Evolutionary conservation across 2,113 vertebrate species (phyloP), one percentile per base, ranked within the genome.

Genomic region (Pedionomus torquatus): DNA sequence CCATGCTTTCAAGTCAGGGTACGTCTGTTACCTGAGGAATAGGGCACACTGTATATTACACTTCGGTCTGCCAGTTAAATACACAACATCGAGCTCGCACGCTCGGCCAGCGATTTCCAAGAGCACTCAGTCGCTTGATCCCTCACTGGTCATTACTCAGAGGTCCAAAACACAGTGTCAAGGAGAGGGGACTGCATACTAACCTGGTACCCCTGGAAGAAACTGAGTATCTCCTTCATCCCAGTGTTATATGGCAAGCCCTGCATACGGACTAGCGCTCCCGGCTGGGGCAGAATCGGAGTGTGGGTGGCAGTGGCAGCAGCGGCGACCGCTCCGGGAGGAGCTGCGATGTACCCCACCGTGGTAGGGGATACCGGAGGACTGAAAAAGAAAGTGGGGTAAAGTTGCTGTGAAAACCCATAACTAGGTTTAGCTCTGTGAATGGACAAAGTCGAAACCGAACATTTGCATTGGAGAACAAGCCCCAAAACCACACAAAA

Each of bases 141-240:
- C 61, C 24, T n/a, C 54, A 69, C 15, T 28, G 70, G 58, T 25
- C 13, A 12, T 25, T 37, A 52, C 23, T 65, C 2, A 1, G 25
- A 64, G 15, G 26, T 57, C 39, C 39, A 43, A 72, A 94, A 71
- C 11, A 31, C 0, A 4, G 2, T 3, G 26, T 14, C 25, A 18
- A 26, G 71, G 35, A 57, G 35, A 51, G 21, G 43, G n/a, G 33
- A 41, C n/a, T 39, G 18, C 54, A 31, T 60, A 93, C 99, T 98
- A 55, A 99, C 99, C 99, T 99, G 99, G 96, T 99, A 99, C 39
- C 99, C 99, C 96, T 99, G 99, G 98, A 99, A 99, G 98, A 99
- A 99, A 92, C 98, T 99, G 97, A 99, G 99, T 87, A 99, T 99
- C 97, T 99, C 99, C 97, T 99, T 99, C 97, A 99, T 98, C 74